Percentiles rank a stretch among this genome's conserved stretches.
Conservation (phyloP, 2,797 vertebrate species). For the Artibeus lituratus region DNA sequence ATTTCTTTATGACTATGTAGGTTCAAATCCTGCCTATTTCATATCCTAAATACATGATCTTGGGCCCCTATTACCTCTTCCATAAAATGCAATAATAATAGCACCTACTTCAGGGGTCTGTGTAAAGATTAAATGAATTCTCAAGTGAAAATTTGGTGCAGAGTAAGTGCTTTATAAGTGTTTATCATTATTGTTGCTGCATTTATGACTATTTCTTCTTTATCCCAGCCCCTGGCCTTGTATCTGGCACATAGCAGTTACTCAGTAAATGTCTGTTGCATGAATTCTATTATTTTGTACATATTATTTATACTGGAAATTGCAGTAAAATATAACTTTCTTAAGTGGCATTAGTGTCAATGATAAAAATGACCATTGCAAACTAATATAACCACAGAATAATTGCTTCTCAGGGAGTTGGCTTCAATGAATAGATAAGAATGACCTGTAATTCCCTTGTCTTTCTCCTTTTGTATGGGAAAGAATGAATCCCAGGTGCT, state of each 20-base stretch:
- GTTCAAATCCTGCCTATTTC: background rate
- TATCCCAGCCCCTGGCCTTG: background rate
- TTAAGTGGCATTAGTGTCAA: background rate
- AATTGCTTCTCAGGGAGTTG: background rate
- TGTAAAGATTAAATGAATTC: background rate
- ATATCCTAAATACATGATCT: background rate
- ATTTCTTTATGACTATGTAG: background rate
- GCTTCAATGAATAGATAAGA: conserved; percentile 32
- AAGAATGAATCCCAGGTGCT: conserved; percentile 63
- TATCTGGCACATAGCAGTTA: background rate
- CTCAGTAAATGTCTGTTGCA: background rate
- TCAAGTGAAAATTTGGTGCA: background rate
- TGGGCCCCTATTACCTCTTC: background rate
- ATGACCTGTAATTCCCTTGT: background rate
- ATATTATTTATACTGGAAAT: background rate
- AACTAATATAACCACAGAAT: background rate
- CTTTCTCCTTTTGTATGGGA: conserved; percentile 31
- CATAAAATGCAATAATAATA: background rate
- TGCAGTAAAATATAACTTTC: background rate
- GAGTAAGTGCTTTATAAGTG: background rate
- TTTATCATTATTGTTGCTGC: too few relatives aligned
- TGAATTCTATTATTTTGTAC: background rate
- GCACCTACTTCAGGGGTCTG: background rate
- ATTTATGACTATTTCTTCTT: background rate
- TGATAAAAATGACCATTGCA: background rate